Evolutionary conservation across 2,888 invertebrate species (phyloP).

Genomic region (Podotricha telesiphe): DNA sequence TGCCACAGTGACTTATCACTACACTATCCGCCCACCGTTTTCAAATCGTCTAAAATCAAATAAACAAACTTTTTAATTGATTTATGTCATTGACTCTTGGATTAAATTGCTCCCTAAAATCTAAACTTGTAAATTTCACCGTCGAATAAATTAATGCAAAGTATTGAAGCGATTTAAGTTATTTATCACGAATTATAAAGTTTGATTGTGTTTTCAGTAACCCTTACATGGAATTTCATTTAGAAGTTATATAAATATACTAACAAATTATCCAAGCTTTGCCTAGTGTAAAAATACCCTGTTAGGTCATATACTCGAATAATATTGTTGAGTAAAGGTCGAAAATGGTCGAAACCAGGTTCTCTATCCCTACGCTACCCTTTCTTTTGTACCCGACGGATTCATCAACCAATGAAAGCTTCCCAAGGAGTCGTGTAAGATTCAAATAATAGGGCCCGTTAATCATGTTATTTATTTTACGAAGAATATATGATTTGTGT

Average conservation of each 20-base stretch:
- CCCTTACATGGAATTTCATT: conserved; percentile 11
- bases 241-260: neutral
- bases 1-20: too few relatives aligned
- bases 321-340: too few relatives aligned
- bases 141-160: conserved; percentile 22
- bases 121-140: conserved; percentile 26
- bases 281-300: neutral
- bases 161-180: conserved; percentile 21
- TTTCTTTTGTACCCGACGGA: too few relatives aligned
- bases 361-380: too few relatives aligned
- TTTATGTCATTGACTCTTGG: conserved; percentile 24
- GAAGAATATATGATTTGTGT: too few relatives aligned
- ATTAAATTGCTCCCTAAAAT: conserved; percentile 35
- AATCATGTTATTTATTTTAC: too few relatives aligned
- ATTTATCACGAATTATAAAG: conserved; percentile 25
- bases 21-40: too few relatives aligned
- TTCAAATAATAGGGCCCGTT: too few relatives aligned
- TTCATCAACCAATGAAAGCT: too few relatives aligned
- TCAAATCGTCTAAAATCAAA: neutral
- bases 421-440: too few relatives aligned
- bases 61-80: conserved; percentile 23
- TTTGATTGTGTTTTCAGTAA: conserved; percentile 20
- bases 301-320: too few relatives aligned
- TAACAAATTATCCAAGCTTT: neutral
- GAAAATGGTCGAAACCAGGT: too few relatives aligned